Base-by-base conservation (phyloP, 2,797 vertebrate species). In the Aldrovandia affinis region DNA sequence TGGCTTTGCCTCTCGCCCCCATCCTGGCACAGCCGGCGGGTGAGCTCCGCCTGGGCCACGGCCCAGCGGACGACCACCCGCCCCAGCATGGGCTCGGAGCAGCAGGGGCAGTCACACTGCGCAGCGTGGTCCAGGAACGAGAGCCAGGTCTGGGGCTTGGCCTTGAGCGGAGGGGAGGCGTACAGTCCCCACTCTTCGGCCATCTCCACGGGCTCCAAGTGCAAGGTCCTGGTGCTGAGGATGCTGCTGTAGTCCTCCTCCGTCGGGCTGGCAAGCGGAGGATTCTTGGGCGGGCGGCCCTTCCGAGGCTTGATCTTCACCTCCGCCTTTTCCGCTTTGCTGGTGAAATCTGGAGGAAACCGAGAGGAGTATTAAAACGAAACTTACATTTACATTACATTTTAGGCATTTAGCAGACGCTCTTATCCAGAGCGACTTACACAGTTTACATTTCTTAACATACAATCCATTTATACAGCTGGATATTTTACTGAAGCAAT, bases 51-150 rank as follows among this genome's bases (percentile, higher is more conserved):
- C 0, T 92, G 93, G 47, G 92, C 87, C 2, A 96, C 89, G 0
- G 95, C 93, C 98, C 98, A 99, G 81, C 90, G 95, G 36, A 96
- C 94, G 78, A 96, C 95, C 82, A 96, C 90, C 0, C 90, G 92
- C 0, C 95, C 96, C 82, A 98, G 92, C 1, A 89, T 82, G 9
- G 95, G 94, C 81, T 96, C 96, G 0, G 94, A 94, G 91, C 98
- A 99, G 80, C 97, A 95, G 0, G 88, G 83, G 86, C 97, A 98
- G 2, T 28, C 80, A 84, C 98, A 98, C 55, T 86, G n/a, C 0
- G 92, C 5, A 0, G 83, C 61, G 78, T 99, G 98, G 0, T 86
- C 85, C 81, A 98, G 92, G 61, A 95, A 97, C 68, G 91, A 86
- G 1, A 96, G 94, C 73, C 86, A 93, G 50, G 89, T 92, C 54